A percentile compares a stretch with the other conserved stretches of the same genome.
Evolutionary conservation across 2,797 vertebrate species (phyloP).

Genomic region (Euthynnus affinis): DNA sequence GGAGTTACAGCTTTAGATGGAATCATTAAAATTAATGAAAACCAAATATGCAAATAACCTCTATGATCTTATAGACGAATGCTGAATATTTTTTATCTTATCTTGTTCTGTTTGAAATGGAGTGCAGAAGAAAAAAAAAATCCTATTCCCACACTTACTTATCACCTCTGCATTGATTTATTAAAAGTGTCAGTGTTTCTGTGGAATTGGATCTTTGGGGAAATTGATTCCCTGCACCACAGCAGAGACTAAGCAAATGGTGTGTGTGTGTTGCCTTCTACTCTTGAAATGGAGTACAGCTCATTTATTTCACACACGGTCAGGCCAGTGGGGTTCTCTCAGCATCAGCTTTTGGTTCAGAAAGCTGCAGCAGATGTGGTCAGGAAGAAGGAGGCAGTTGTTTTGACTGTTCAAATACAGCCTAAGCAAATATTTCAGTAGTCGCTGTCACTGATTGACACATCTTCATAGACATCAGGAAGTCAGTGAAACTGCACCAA

Average conservation of each 20-base stretch:
- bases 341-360: neutral
- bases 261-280: no score
- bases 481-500: neutral
- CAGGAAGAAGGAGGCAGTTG: neutral
- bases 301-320: neutral
- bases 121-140: neutral
- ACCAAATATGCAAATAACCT: neutral
- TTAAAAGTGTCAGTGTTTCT: no score
- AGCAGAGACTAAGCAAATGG: no score
- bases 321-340: neutral
- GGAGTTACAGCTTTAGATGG: neutral
- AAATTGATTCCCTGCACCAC: no score
- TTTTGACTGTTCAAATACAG: neutral
- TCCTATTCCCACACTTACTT: no score
- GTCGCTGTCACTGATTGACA: neutral
- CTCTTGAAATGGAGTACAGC: neutral
- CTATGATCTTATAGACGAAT: neutral
- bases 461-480: neutral
- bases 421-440: neutral
- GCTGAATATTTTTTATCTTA: neutral
- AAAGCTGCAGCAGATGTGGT: neutral
- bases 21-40: constrained; percentile 7
- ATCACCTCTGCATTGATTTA: no score
- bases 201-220: no score
- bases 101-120: neutral